Evolutionary conservation across 2,888 invertebrate species (phyloP).

Genomic region (Acheta domesticus): DNA sequence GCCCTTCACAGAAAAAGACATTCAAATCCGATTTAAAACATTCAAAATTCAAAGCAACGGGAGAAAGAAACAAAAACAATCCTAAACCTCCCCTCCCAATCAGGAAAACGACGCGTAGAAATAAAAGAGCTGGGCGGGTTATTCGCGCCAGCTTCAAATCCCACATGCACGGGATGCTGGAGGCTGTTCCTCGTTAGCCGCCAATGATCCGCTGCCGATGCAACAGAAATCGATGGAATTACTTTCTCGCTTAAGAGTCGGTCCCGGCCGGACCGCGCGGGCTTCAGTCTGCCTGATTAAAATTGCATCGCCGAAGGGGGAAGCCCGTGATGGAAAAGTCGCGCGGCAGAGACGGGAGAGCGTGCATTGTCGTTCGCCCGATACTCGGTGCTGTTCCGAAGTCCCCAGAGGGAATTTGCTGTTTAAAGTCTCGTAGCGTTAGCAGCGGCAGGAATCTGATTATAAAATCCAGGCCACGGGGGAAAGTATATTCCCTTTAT

Average conservation of each 20-base stretch:
- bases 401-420: not conserved
- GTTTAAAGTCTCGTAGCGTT: not conserved
- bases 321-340: not conserved
- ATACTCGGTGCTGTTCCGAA: not conserved
- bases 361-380: not conserved
- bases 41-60: too few species aligned
- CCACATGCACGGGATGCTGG: too few species aligned
- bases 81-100: too few species aligned
- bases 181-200: too few species aligned
- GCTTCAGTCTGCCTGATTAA: not conserved
- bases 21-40: too few species aligned
- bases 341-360: not conserved
- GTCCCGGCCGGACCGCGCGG: not conserved
- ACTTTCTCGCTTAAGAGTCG: not conserved
- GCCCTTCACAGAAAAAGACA: too few species aligned
- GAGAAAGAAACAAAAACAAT: too few species aligned
- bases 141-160: too few species aligned
- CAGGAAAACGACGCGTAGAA: too few species aligned
- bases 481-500: slow-evolving; percentile 18
- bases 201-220: not conserved
- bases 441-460: slow-evolving; percentile 1
- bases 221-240: not conserved
- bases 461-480: not conserved
- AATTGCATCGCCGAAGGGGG: not conserved
- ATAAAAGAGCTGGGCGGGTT: too few species aligned